Percentiles rank a stretch among this genome's conserved stretches.
These are phyloP conservation scores for Aporophyla nigra DNA, from an alignment of 2,888 invertebrate genomes.

Conservation along the genomic window DNA sequence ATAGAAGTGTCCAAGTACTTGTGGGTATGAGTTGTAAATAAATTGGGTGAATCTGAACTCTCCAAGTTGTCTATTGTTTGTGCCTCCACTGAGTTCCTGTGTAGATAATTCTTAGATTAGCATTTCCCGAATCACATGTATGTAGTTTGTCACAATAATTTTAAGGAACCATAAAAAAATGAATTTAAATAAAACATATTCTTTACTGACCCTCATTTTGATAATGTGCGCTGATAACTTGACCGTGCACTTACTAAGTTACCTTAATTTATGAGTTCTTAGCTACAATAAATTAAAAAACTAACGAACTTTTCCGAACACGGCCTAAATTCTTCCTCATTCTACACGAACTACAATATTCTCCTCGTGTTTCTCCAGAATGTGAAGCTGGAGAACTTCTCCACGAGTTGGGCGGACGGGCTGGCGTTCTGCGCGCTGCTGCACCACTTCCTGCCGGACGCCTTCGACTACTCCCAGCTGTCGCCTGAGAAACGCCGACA, in stretches of 20 bases:
- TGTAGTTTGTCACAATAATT: conserved; percentile 25
- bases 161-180: not conserved
- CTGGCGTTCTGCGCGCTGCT: conserved; percentile 99
- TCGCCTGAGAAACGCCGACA: conserved; percentile 97
- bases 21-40: conserved; percentile 47
- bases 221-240: not conserved
- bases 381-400: conserved; percentile 99
- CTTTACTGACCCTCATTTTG: not conserved
- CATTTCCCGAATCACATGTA: conserved; percentile 6
- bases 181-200: not conserved
- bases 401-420: conserved; percentile 99
- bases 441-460: conserved; percentile 99
- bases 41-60: conserved; percentile 24
- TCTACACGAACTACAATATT: not conserved
- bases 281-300: not conserved
- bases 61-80: conserved; percentile 10
- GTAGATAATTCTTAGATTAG: conserved; percentile 43
- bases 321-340: not conserved
- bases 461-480: conserved; percentile 98
- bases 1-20: conserved; percentile 29
- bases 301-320: not conserved
- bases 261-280: not conserved
- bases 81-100: conserved; percentile 16
- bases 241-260: conserved; percentile 1
- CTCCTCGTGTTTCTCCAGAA: conserved; percentile 91